Percentiles rank a stretch among this genome's conserved stretches.
phyloP scores from a whole-genome alignment of 1,140 invertebrate species.

The Drosophila pseudoananassae region DNA sequence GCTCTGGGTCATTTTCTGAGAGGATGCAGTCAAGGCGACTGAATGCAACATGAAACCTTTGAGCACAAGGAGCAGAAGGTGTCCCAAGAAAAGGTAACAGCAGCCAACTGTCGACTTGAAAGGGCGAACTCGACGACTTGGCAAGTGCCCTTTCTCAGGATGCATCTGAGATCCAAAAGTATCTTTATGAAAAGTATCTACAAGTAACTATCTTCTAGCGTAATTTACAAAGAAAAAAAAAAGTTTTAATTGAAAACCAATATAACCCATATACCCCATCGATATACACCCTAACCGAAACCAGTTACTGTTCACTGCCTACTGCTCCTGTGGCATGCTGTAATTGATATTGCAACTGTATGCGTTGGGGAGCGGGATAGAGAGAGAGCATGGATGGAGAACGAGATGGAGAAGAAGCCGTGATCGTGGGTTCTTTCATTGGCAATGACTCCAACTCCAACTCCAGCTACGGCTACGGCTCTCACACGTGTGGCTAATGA shows the following conservation, averaged over 20 bases:
- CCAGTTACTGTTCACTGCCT: conserved; percentile 69
- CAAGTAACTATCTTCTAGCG: no score
- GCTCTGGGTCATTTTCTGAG: conserved; percentile 79
- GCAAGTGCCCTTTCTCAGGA: conserved; percentile 11
- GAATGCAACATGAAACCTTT: conserved; percentile 79
- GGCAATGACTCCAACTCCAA: neutral
- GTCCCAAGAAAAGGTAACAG: conserved; percentile 32
- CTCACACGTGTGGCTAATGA: conserved; percentile 77
- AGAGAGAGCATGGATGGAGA: conserved; percentile 9
- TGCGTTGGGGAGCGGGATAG: conserved; percentile 48
- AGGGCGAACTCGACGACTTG: neutral
- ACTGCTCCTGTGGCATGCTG: conserved; percentile 81
- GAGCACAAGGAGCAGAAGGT: conserved; percentile 61
- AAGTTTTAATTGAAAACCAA: neutral
- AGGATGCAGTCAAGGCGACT: conserved; percentile 66
- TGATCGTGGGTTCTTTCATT: conserved; percentile 41
- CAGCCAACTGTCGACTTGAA: conserved; percentile 16
- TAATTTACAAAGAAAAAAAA: no score
- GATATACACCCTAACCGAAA: conserved; percentile 49
- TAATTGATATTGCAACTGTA: conserved; percentile 82
- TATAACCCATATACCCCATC: conserved; percentile 13
- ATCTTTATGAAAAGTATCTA: no score
- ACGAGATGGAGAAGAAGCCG: conserved; percentile 16
- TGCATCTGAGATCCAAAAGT: neutral
- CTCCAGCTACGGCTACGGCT: no score